A percentile compares a stretch with the other conserved stretches of the same genome.
phyloP scores from a whole-genome alignment of 2,797 vertebrate species.

The Leptodactylus fallax region DNA sequence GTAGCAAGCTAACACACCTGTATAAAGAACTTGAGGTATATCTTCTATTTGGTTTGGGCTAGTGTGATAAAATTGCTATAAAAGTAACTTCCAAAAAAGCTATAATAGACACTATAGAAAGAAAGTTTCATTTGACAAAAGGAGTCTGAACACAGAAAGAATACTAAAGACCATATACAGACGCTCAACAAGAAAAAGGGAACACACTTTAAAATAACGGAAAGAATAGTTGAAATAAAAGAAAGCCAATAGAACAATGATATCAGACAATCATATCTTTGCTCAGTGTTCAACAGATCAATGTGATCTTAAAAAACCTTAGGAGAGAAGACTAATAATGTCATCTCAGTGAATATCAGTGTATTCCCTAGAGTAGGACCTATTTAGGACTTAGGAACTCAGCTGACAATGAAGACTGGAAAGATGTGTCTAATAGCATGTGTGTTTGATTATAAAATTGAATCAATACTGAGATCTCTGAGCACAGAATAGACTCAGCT shows the following conservation, averaged over 20 bases:
- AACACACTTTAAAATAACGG: not conserved
- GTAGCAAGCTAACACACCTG: not conserved
- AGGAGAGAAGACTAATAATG: conserved; percentile 43
- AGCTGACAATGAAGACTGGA: conserved; percentile 16
- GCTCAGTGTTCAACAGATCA: conserved; percentile 31
- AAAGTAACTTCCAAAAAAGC: not conserved
- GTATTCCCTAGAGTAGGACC: conserved; percentile 3
- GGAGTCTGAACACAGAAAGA: conserved; percentile 24
- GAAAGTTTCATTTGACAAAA: conserved; percentile 30
- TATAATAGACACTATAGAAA: not conserved
- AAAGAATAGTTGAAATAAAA: conserved; percentile 41
- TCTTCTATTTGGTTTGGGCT: not conserved
- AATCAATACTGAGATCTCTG: conserved; percentile 9
- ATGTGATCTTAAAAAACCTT: conserved; percentile 34
- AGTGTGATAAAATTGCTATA: conserved; percentile 5
- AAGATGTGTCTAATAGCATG: conserved; percentile 18
- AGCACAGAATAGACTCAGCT: not conserved
- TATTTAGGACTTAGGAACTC: conserved; percentile 16
- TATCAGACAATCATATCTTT: conserved; percentile 36
- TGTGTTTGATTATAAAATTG: conserved; percentile 22
- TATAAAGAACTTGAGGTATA: not conserved
- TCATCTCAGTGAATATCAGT: conserved; percentile 22
- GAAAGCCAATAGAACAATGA: conserved; percentile 44
- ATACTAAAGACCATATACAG: conserved; percentile 28
- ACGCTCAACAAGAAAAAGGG: conserved; percentile 22